Base-by-base conservation (phyloP, 2,888 invertebrate species). In the Synergus japonicus region DNA sequence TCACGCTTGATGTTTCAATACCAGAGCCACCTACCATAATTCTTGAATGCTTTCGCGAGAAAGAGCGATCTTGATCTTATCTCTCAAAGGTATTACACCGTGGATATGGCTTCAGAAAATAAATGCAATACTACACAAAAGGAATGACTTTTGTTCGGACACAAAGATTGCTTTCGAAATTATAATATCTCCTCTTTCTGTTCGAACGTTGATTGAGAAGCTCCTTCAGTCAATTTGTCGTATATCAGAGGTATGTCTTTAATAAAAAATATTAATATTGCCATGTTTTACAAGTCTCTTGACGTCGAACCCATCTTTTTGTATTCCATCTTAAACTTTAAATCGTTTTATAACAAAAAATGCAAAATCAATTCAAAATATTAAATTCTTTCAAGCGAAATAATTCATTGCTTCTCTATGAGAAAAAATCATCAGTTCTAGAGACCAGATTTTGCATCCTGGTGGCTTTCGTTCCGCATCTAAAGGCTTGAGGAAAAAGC, bases 1-100 rank as follows among this genome's bases (percentile, higher is more conserved):
- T 73, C 54, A 73, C 37, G 54, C 54, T 63, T 73, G 73, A 73
- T 73, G 73, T 73, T 73, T 73, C 73, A 73, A 73, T 73, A 73
- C 54, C 37, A 73, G 54, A 54, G 5, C 54, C 54, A 29, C 69
- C 46, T 49, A 69, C 46, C 73, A 73, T 73, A 73, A 73, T 73
- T 73, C 73, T 73, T 73, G 63, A 29, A 63, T 29, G 63, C 63
- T 22, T 22, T 73, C 54, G 29, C 37, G 37, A 49, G 54, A 37
- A 73, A 73, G 54, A 49, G 54, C 37, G 54, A 73, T 73, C 73
- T 54, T 73, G 73, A 73, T 73, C n/a, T 73, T 73, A 73, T 73
- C 73, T 73, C 37, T 37, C 37, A 58, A 49, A 73, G 49, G 73
- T 73, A 69, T 49, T 69, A 69, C 69, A 46, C 69, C 49, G 49